phyloP scores from a whole-genome alignment of 2,888 invertebrate genomes.

The Embidobia sp. region DNA sequence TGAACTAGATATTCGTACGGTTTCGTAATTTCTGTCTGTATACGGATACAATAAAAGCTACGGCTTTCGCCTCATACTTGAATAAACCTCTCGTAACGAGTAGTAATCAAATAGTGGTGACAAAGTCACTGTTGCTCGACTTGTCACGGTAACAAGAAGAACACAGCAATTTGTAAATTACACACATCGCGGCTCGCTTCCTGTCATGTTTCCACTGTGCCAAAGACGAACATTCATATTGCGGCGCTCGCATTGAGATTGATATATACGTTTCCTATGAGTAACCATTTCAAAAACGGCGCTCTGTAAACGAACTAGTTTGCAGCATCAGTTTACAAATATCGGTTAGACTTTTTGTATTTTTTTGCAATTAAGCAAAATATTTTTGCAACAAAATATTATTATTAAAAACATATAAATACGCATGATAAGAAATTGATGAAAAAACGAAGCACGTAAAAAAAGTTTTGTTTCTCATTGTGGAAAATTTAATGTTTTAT shows the following conservation, averaged over 20 bases:
- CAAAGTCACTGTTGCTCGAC: conserved; percentile 51
- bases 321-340: no score
- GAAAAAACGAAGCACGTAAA: no score
- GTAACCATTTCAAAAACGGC: no score
- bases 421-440: no score
- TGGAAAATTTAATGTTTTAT: no score
- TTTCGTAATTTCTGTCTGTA: conserved; percentile 30
- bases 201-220: conserved; percentile 41
- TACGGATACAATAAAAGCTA: conserved; percentile 34
- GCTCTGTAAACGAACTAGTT: no score
- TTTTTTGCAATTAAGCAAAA: no score
- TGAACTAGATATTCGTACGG: conserved; percentile 32
- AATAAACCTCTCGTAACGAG: conserved; percentile 58
- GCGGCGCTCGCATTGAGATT: neutral
- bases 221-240: conserved; percentile 38
- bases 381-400: no score
- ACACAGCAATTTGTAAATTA: conserved; percentile 60
- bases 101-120: conserved; percentile 58
- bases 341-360: no score
- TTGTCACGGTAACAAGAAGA: conserved; percentile 47
- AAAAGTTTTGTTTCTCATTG: no score
- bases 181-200: conserved; percentile 47
- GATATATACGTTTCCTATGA: no score
- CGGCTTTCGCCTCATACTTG: conserved; percentile 40
- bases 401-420: no score